Base-by-base conservation (phyloP, 2,113 vertebrate genomes). In the Bolborhynchus lineola region DNA sequence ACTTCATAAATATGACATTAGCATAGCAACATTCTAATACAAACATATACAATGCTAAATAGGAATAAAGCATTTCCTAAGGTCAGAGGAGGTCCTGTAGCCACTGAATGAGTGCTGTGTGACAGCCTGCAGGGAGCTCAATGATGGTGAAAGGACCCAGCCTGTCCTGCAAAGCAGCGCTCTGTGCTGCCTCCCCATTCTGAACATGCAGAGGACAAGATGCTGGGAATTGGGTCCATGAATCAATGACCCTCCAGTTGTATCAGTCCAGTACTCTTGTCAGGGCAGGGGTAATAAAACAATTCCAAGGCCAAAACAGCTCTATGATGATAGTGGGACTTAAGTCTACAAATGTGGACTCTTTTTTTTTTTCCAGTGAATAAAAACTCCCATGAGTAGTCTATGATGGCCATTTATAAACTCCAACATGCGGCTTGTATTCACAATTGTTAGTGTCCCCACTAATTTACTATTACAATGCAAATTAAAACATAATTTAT, bases 1-100 rank as follows among this genome's bases (percentile, higher is more conserved):
- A 92, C 80, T 92, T 76, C 86, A 72, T 72, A 65, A 96, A 94
- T 16, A 76, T 2, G 12, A 37, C 44, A 91, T 85, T 65, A 92
- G 70, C 68, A 94, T 33, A 93, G 67, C n/a, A 81, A 35, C 7
- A 1, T 41, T 93, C 77, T 62, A 76, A 68, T 55, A 88, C 16
- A 86, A 95, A 84, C 65, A 89, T 12, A 79, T 52, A 59, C 57
- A 37, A 29, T 39, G 53, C 67, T 57, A 92, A 82, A 24, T 4
- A 64, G 72, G 47, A 82, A 46, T 49, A 92, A 59, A 93, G 64
- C 75, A 64, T 52, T 68, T 92, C 79, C 93, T 69, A 71, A 16
- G 60, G 86, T 82, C 79, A 92, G 86, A 84, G 76, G 52, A 67
- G 49, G 29, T 11, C 53, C n/a, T 29, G 39, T 11, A 7, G 50